phyloP scores from a whole-genome alignment of 1,140 invertebrate genomes.

The Cyrtorhinus lividipennis region DNA sequence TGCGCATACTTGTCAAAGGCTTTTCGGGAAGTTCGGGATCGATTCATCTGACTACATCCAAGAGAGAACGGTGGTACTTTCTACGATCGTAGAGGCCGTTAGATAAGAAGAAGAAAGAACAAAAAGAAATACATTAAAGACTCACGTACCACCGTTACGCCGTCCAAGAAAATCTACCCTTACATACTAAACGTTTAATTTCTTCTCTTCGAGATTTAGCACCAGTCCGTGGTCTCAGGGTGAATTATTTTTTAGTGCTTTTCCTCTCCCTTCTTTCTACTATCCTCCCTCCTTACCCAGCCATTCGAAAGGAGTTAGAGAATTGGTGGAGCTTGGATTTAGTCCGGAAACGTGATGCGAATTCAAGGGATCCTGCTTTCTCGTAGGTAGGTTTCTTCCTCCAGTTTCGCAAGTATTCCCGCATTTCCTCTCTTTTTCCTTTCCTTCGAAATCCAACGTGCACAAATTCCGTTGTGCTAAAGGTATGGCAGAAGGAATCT shows the following conservation, averaged over 20 bases:
- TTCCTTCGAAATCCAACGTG: too few species aligned
- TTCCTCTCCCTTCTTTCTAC: background rate
- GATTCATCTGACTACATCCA: too few species aligned
- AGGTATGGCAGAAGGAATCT: too few species aligned
- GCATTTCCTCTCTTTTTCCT: too few species aligned
- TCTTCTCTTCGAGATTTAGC: conserved; percentile 5
- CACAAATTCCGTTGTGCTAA: too few species aligned
- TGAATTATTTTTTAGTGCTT: conserved; percentile 5
- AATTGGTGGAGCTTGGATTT: conserved; percentile 7
- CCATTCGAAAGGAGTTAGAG: background rate
- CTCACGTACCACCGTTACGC: background rate
- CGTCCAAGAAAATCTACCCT: conserved; percentile 2
- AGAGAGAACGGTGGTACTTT: too few species aligned
- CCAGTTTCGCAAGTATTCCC: too few species aligned
- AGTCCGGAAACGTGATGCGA: background rate
- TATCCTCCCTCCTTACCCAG: background rate
- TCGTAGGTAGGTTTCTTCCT: too few species aligned
- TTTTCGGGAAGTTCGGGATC: too few species aligned
- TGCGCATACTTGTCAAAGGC: too few species aligned
- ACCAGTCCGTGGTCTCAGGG: conserved; percentile 1
- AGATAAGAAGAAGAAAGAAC: background rate
- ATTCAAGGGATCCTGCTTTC: background rate
- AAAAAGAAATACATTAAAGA: background rate
- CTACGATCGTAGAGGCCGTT: too few species aligned
- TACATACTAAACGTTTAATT: conserved; percentile 10